Percentiles rank a stretch among this genome's conserved stretches.
phyloP scores from a whole-genome alignment of 2,113 vertebrate genomes.

The human (Homo sapiens) region DNA sequence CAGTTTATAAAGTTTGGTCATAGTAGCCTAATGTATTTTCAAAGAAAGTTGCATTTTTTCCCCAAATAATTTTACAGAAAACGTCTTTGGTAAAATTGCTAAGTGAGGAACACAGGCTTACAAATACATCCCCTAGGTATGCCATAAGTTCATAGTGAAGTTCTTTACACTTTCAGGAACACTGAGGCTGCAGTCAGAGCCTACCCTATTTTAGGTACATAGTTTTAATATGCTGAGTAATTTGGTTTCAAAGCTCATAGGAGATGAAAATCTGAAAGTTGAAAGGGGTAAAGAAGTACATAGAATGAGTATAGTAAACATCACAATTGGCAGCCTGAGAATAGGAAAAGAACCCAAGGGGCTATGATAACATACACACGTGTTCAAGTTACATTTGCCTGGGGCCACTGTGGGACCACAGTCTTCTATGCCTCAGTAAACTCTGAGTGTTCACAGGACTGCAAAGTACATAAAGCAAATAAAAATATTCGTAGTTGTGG shows the following conservation, averaged over 20 bases:
- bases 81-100: not conserved
- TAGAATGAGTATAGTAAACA: not conserved
- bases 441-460: not conserved
- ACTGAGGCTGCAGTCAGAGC: not conserved
- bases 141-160: not conserved
- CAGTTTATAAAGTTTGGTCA: not conserved
- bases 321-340: not conserved
- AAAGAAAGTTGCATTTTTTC: not conserved
- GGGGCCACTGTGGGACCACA: too few species aligned
- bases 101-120: not conserved
- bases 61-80: not conserved
- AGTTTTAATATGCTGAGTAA: not conserved
- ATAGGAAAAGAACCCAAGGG: not conserved
- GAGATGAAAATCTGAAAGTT: not conserved
- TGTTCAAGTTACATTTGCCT: not conserved
- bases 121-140: not conserved
- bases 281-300: not conserved
- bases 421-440: not conserved
- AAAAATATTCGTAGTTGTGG: not conserved
- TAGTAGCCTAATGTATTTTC: not conserved
- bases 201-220: not conserved
- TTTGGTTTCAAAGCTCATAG: not conserved
- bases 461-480: not conserved
- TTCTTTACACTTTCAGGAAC: not conserved
- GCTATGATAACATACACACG: not conserved